These are phyloP conservation scores for Clunio marinus DNA, from an alignment of 2,888 invertebrate species.

Conservation along the genomic window DNA sequence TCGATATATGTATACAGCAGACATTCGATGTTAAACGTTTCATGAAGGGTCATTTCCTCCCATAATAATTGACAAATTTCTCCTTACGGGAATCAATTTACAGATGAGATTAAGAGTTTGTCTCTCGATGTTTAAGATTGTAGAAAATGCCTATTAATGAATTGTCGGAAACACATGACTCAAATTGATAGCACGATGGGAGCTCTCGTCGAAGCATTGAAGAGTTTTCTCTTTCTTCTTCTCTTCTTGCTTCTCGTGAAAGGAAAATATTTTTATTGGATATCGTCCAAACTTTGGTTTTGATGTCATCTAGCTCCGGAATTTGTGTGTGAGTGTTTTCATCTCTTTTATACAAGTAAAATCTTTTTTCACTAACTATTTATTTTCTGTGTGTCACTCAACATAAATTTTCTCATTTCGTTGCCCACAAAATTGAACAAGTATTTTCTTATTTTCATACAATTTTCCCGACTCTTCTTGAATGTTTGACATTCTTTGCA, in stretches of 20 bases:
- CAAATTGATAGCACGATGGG: slow-evolving; percentile 1
- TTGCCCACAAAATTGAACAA: slow-evolving; percentile 6
- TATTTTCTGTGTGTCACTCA: slow-evolving; percentile 3
- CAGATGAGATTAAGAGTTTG: too few species aligned
- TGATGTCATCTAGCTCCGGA: slow-evolving; percentile 12
- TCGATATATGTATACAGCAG: too few species aligned
- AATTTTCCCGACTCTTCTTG: too few species aligned
- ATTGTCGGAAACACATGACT: slow-evolving; percentile 24
- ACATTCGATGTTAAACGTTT: too few species aligned
- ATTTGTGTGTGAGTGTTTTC: slow-evolving; percentile 2
- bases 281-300: slow-evolving; percentile 19
- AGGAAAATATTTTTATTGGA: slow-evolving; percentile 36
- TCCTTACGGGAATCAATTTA: too few species aligned
- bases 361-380: too few species aligned
- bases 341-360: too few species aligned
- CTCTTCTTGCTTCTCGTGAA: neutral
- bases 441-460: too few species aligned
- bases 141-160: slow-evolving; percentile 14
- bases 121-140: too few species aligned
- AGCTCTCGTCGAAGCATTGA: neutral
- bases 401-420: too few species aligned
- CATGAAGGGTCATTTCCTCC: too few species aligned
- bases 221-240: neutral
- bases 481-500: slow-evolving; percentile 5
- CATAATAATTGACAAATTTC: too few species aligned